phyloP scores from a whole-genome alignment of 2,888 invertebrate species.

The Dryobotodes eremita region DNA sequence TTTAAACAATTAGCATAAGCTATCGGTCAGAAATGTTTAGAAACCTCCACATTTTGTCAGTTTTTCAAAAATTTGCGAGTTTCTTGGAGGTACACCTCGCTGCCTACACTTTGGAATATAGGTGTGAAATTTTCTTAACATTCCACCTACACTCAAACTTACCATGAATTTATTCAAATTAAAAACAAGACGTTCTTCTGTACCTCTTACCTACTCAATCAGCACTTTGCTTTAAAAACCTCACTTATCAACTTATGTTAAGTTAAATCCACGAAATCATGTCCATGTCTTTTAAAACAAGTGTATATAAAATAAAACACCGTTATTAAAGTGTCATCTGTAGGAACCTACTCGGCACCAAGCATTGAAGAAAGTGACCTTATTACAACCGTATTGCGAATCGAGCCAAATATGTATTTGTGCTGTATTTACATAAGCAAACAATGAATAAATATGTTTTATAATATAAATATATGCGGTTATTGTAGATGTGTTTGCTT shows the following conservation, averaged over 20 bases:
- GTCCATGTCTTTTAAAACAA: neutral
- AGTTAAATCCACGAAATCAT: too few species aligned
- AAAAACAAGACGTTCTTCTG: neutral
- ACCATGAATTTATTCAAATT: neutral
- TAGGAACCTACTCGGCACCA: neutral
- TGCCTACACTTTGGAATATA: neutral
- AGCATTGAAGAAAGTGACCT: conserved; percentile 47
- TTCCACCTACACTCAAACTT: neutral
- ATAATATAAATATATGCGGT: conserved; percentile 7
- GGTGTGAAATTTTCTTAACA: neutral
- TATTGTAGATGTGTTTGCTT: conserved; percentile 9
- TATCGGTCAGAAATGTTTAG: neutral
- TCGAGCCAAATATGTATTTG: conserved; percentile 38
- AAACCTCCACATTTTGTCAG: neutral
- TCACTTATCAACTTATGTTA: neutral
- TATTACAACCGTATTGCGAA: conserved; percentile 23
- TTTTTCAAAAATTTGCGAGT: neutral
- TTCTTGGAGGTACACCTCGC: neutral
- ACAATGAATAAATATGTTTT: conserved; percentile 32
- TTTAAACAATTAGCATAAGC: neutral
- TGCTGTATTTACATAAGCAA: conserved; percentile 36
- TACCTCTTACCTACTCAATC: neutral
- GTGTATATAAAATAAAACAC: conserved; percentile 3
- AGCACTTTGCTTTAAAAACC: neutral
- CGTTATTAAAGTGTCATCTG: conserved; percentile 14